Conservation (phyloP, 1,140 invertebrate species). For the Philaenus spumarius region DNA sequence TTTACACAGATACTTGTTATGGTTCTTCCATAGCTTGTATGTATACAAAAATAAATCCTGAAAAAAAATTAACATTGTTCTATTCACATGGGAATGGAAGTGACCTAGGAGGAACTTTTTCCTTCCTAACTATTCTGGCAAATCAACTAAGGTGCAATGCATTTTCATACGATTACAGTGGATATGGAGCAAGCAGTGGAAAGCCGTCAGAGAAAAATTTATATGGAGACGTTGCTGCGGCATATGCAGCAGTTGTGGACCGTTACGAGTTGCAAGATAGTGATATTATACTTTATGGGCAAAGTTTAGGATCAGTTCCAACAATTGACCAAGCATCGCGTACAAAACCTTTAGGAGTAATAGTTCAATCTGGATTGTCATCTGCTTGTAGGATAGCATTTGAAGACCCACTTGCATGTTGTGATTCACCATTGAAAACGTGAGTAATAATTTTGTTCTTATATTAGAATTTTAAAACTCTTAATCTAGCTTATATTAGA, state of each 20-base stretch:
- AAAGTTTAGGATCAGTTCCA: slow-evolving; percentile 60
- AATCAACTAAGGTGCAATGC: slow-evolving; percentile 64
- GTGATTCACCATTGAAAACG: slow-evolving; percentile 1
- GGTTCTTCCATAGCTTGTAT: slow-evolving; percentile 62
- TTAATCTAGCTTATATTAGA: too few species aligned
- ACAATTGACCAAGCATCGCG: slow-evolving; percentile 59
- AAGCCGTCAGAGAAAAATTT: slow-evolving; percentile 68
- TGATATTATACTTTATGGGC: slow-evolving; percentile 67
- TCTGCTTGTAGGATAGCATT: slow-evolving; percentile 20
- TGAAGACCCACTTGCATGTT: slow-evolving; percentile 7
- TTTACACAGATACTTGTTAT: slow-evolving; percentile 45
- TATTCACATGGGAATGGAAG: slow-evolving; percentile 68
- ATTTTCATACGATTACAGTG: slow-evolving; percentile 71
- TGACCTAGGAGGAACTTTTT: slow-evolving; percentile 61
- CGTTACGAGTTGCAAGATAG: slow-evolving; percentile 56
- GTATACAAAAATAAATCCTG: slow-evolving; percentile 50
- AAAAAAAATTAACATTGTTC: slow-evolving; percentile 57
- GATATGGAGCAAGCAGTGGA: slow-evolving; percentile 53
- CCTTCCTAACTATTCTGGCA: slow-evolving; percentile 61
- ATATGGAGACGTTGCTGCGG: slow-evolving; percentile 67
- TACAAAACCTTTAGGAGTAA: slow-evolving; percentile 59
- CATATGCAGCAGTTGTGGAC: slow-evolving; percentile 50
- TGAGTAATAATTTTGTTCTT: too few species aligned
- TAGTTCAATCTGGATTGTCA: slow-evolving; percentile 40
- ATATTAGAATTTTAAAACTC: too few species aligned